Conservation (phyloP, 2,797 vertebrate genomes). For the Girardinus metallicus region DNA sequence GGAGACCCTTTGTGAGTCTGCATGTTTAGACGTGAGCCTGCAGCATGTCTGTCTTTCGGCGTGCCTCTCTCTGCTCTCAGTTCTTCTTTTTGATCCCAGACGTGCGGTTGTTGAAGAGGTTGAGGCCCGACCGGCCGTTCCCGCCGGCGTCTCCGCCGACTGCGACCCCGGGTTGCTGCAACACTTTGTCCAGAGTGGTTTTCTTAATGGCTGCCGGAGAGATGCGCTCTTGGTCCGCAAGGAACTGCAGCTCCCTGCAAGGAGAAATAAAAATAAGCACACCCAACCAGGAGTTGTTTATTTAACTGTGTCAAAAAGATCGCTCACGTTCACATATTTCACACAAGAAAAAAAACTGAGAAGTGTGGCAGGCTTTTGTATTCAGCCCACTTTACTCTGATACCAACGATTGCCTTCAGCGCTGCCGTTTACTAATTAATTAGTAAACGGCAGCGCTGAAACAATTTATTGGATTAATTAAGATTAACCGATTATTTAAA, state of each 20-base stretch:
- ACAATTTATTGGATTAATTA: no score
- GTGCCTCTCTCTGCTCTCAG: slow-evolving; percentile 46
- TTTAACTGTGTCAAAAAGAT: neutral
- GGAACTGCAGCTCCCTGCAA: slow-evolving; percentile 88
- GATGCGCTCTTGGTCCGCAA: slow-evolving; percentile 91
- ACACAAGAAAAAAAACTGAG: neutral
- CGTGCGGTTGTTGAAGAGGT: slow-evolving; percentile 79
- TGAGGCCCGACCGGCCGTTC: slow-evolving; percentile 77
- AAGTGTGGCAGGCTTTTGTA: neutral
- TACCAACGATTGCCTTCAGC: neutral
- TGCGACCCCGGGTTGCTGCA: slow-evolving; percentile 84
- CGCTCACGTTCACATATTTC: neutral
- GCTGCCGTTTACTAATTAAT: no score
- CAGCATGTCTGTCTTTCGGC: slow-evolving; percentile 12
- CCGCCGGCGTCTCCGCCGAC: slow-evolving; percentile 70
- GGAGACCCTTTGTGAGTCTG: neutral
- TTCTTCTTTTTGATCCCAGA: slow-evolving; percentile 82
- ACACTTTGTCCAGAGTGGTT: slow-evolving; percentile 91
- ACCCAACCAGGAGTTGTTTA: neutral
- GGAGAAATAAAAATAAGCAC: neutral
- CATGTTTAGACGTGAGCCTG: slow-evolving; percentile 20
- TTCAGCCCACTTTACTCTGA: neutral
- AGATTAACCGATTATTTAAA: no score
- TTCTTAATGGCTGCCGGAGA: slow-evolving; percentile 94
- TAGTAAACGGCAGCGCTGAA: no score